A percentile compares a stretch with the other conserved stretches of the same genome.
Evolutionary conservation across 2,797 vertebrate genomes (phyloP).

Genomic region (Numenius phaeopus): DNA sequence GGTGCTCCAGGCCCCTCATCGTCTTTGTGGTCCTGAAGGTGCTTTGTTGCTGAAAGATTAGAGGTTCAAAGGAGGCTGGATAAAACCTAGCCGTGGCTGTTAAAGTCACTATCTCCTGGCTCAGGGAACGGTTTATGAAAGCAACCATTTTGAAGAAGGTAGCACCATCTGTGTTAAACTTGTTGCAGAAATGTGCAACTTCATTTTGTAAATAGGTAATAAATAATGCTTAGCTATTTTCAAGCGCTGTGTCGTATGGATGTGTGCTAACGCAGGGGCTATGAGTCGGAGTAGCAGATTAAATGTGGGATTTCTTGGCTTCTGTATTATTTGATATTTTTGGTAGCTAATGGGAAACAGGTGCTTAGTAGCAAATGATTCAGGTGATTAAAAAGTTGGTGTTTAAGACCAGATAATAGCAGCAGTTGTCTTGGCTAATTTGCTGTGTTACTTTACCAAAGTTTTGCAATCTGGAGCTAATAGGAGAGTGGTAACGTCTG

Average conservation of each 20-base stretch:
- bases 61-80: not conserved
- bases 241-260: rapidly evolving
- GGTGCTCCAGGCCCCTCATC: too few species aligned
- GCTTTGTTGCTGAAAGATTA: not conserved
- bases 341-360: not conserved
- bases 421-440: not conserved
- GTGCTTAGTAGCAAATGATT: not conserved
- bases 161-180: not conserved
- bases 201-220: not conserved
- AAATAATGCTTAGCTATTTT: not conserved
- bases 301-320: not conserved
- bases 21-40: too few species aligned
- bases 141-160: not conserved
- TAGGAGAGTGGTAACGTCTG: not conserved
- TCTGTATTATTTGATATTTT: not conserved
- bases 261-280: not conserved
- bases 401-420: not conserved
- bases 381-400: not conserved
- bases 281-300: not conserved
- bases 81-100: not conserved
- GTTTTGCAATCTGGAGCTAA: not conserved
- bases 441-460: not conserved
- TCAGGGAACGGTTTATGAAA: not conserved
- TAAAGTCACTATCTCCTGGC: not conserved
- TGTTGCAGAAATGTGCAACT: not conserved